Conservation (phyloP, 2,113 vertebrate species). For the Psammodynastes pulverulentus region DNA sequence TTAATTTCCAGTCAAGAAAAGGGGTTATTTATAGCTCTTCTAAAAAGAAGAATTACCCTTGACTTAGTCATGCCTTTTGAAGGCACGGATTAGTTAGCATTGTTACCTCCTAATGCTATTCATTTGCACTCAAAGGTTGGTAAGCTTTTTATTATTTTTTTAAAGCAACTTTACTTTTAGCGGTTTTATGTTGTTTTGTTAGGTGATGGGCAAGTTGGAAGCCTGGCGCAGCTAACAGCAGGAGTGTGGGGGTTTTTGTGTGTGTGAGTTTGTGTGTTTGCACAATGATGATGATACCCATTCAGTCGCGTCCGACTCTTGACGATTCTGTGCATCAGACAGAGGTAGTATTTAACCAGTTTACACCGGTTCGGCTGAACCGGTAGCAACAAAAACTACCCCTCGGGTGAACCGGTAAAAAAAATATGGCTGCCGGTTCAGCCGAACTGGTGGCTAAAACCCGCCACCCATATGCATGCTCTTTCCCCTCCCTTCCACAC, state of each 20-base stretch:
- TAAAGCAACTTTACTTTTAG: background rate
- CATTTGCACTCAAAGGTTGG: background rate
- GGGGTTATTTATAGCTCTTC: background rate
- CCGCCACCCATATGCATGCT: too few relatives aligned
- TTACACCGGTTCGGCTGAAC: too few relatives aligned
- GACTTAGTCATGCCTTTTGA: background rate
- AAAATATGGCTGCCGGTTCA: too few relatives aligned
- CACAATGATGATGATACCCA: background rate
- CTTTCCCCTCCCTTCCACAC: too few relatives aligned
- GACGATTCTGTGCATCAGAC: too few relatives aligned
- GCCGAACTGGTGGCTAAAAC: too few relatives aligned
- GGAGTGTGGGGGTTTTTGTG: background rate
- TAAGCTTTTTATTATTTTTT: background rate
- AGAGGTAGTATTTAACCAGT: too few relatives aligned
- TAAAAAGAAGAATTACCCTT: background rate
- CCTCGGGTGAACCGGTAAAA: too few relatives aligned
- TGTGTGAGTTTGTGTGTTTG: background rate
- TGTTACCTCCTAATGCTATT: background rate
- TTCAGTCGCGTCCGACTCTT: background rate
- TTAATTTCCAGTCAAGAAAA: background rate
- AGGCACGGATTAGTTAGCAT: background rate
- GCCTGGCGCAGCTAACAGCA: background rate
- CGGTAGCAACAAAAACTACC: too few relatives aligned
- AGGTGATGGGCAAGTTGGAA: background rate
- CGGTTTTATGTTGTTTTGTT: background rate